Evolutionary conservation across 92 coral and sea anemone species (phyloP).

Genomic region (Epizoanthus scotinus): DNA sequence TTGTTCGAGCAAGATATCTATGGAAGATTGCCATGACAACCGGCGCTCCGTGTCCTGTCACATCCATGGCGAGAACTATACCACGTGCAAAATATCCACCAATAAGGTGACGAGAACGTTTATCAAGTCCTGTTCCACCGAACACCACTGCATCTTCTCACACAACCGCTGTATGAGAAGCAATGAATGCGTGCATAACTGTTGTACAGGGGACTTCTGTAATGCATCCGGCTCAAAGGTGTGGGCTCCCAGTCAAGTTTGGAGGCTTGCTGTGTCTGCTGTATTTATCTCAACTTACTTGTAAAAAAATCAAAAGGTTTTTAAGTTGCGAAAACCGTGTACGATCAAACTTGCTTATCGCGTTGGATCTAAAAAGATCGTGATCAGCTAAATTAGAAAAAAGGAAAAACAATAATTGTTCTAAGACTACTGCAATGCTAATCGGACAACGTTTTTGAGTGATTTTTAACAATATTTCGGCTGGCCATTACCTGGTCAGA

Average conservation of each 20-base stretch:
- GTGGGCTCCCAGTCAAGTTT: neutral
- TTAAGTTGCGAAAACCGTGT: no score
- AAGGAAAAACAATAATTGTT: no score
- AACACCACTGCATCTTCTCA: slow-evolving; percentile 7
- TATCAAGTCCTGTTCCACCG: slow-evolving; percentile 27
- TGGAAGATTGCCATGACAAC: slow-evolving; percentile 19
- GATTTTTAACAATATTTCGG: no score
- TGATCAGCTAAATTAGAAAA: no score
- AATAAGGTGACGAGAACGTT: slow-evolving; percentile 23
- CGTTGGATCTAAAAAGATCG: no score
- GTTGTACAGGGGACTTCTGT: slow-evolving; percentile 20
- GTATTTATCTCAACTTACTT: no score
- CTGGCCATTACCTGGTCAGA: no score
- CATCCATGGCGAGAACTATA: slow-evolving; percentile 23
- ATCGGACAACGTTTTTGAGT: no score
- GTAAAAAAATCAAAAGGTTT: no score
- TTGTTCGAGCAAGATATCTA: slow-evolving; percentile 26
- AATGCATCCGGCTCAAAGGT: neutral
- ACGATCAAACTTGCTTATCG: no score
- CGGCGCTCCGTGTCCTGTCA: slow-evolving; percentile 22
- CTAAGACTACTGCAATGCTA: no score
- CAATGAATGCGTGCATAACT: slow-evolving; percentile 14
- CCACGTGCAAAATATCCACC: slow-evolving; percentile 21
- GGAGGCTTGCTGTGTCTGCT: neutral
- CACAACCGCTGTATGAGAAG: slow-evolving; percentile 20